These are phyloP conservation scores for Myrmecobius fasciatus DNA, from an alignment of 2,113 vertebrate species.

Conservation along the genomic window DNA sequence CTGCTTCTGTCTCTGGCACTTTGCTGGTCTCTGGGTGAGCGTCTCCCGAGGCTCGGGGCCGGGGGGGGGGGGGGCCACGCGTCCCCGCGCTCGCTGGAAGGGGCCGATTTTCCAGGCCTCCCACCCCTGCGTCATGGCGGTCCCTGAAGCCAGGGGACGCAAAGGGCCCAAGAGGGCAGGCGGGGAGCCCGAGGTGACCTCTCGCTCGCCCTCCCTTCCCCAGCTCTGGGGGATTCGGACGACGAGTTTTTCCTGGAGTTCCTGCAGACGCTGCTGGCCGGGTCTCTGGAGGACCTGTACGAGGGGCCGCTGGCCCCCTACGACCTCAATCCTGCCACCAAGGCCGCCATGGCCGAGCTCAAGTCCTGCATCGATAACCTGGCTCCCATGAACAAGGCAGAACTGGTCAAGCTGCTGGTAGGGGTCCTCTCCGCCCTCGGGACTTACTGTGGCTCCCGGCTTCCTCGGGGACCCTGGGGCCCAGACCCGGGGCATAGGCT, in stretches of 20 bases:
- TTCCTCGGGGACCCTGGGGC: too few relatives aligned
- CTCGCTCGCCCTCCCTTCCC: rapidly evolving
- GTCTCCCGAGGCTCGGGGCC: background rate
- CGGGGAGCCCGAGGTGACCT: too few relatives aligned
- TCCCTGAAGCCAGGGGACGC: background rate
- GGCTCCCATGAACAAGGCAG: constrained; percentile 60
- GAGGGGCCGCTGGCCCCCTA: constrained; percentile 64
- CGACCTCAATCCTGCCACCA: constrained; percentile 27
- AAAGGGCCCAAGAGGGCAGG: background rate
- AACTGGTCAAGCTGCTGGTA: constrained; percentile 72
- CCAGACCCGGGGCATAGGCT: too few relatives aligned
- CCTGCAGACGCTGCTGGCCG: constrained; percentile 74
- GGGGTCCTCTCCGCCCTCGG: background rate
- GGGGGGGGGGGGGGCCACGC: too few relatives aligned
- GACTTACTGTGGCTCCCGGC: background rate
- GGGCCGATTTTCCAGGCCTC: too few relatives aligned
- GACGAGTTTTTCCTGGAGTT: constrained; percentile 74
- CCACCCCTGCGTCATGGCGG: background rate
- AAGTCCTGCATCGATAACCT: constrained; percentile 72
- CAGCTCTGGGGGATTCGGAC: constrained; percentile 40
- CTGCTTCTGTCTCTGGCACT: background rate
- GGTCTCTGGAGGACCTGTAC: constrained; percentile 65
- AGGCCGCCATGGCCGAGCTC: constrained; percentile 24
- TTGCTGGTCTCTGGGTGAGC: background rate
- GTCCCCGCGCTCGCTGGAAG: too few relatives aligned